These are phyloP conservation scores for Myiopsitta monachus DNA, from an alignment of 2,113 vertebrate genomes.

Conservation along the genomic window DNA sequence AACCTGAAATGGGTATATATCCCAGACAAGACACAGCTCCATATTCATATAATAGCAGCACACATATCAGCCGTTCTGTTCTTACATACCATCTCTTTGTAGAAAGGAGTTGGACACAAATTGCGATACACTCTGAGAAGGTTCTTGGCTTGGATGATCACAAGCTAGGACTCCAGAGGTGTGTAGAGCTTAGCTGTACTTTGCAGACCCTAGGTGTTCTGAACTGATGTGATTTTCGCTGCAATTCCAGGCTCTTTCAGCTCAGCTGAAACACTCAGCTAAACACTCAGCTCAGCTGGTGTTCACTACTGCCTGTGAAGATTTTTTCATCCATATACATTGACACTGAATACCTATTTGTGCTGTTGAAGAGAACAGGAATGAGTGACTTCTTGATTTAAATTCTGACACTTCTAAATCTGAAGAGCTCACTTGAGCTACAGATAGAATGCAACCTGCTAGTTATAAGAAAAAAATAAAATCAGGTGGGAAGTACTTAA, in stretches of 20 bases:
- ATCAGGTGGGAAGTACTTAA: neutral
- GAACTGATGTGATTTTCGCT: neutral
- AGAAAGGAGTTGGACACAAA: neutral
- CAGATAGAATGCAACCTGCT: neutral
- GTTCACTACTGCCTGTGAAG: neutral
- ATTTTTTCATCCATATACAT: neutral
- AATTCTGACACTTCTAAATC: neutral
- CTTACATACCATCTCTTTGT: neutral
- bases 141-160: neutral
- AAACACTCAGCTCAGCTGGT: neutral
- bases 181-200: neutral
- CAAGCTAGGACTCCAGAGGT: neutral
- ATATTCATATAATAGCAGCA: neutral
- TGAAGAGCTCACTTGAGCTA: neutral
- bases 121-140: neutral
- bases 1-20: neutral
- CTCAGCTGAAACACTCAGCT: too few species aligned
- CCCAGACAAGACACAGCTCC: neutral
- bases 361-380: neutral
- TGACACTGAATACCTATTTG: neutral
- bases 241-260: neutral
- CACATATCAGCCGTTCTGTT: rapidly evolving
- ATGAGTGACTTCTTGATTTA: neutral
- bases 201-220: neutral
- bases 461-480: neutral